Evolutionary conservation across 2,797 vertebrate genomes (phyloP).

Genomic region (Acanthornis magna): DNA sequence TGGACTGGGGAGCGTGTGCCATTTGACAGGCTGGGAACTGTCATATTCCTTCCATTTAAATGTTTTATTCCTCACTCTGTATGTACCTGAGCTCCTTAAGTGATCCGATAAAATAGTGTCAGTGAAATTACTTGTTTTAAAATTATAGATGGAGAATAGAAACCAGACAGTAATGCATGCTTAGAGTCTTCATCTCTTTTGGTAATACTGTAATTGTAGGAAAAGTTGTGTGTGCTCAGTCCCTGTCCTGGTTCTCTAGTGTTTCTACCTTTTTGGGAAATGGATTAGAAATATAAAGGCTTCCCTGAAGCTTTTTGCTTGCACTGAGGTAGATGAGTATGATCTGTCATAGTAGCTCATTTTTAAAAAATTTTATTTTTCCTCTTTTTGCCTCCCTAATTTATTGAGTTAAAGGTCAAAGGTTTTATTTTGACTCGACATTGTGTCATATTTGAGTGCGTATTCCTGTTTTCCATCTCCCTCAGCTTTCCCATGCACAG

Average conservation of each 20-base stretch:
- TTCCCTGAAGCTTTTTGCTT: background rate
- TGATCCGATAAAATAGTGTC: background rate
- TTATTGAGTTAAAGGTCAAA: background rate
- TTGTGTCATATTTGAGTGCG: background rate
- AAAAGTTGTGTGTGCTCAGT: background rate
- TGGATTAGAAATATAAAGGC: background rate
- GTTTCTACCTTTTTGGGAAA: background rate
- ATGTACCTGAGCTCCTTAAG: background rate
- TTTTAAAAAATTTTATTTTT: background rate
- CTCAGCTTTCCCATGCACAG: background rate
- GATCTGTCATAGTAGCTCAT: background rate
- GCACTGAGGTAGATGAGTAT: background rate
- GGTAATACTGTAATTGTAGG: background rate
- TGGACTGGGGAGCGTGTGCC: background rate
- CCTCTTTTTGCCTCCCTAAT: background rate
- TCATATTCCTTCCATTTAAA: background rate
- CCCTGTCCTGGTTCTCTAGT: background rate
- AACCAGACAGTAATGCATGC: background rate
- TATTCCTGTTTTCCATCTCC: accelerated
- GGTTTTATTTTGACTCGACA: background rate
- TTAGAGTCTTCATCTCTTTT: background rate
- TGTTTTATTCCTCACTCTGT: background rate
- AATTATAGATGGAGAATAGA: background rate
- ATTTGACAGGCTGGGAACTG: background rate
- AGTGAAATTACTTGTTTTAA: background rate